Evolutionary conservation across 2,797 vertebrate genomes (phyloP), one percentile per base, ranked within the genome.

Genomic region (Sebastes glaucus): DNA sequence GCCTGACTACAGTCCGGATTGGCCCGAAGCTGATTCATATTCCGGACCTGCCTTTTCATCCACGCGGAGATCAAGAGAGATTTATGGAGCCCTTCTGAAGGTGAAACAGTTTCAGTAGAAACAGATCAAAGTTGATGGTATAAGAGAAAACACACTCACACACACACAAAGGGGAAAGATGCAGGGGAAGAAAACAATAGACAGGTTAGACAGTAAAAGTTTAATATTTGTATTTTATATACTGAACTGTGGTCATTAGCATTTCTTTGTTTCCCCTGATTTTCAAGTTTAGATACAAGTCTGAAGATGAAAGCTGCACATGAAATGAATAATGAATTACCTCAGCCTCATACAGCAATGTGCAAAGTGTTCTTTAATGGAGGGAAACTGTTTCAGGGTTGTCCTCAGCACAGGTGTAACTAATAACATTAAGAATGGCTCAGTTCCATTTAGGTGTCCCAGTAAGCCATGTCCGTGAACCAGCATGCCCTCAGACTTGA

Each of bases 1-100:
- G 81, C 74, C 72, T n/a, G n/a, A n/a, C n/a, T n/a, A n/a, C n/a
- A 72, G 78, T 81, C 62, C 11, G 65, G 66, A 90, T 80, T 80
- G 85, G 83, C 85, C 77, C 32, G 7, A 46, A 68, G 63, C 87
- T 90, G 61, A 92, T 95, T 94, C 82, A 82, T 88, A 95, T 94
- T 94, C 93, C 82, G 76, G 78, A 72, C 87, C 74, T 78, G 87
- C 46, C 74, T 81, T 87, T 83, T 81, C 81, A 87, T 91, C 88
- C 88, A 67, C 9, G 1, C 75, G 25, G 46, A 93, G 87, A 92
- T 92, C 89, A 91, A 91, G 89, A 84, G 88, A 88, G 91, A 91
- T 89, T 89, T 82, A 89, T 78, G 77, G 77, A 88, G 89, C 84
- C 77, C 75, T 84, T 89, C 75, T 91, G 88, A 93, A 93, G 89